A percentile compares a stretch with the other conserved stretches of the same genome.
Conservation (phyloP, 2,888 invertebrate genomes). For the Drosophila emarginata region DNA sequence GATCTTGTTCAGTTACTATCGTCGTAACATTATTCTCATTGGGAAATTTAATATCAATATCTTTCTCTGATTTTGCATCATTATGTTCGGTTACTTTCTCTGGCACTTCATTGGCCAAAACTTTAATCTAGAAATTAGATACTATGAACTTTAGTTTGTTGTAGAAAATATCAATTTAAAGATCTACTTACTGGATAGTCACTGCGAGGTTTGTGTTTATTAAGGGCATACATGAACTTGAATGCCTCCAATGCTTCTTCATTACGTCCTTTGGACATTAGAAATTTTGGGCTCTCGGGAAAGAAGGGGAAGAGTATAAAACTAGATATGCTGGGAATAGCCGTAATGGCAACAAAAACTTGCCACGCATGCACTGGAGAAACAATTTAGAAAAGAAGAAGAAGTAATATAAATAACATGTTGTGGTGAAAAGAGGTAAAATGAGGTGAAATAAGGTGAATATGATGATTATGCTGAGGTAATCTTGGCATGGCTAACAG, state of each 20-base stretch:
- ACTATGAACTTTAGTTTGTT: too few relatives aligned
- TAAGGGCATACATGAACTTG: conserved; percentile 85
- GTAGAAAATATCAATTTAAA: too few relatives aligned
- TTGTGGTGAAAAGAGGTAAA: too few relatives aligned
- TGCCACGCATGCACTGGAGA: conserved; percentile 72
- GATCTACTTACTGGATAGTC: conserved; percentile 85
- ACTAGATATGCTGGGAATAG: conserved; percentile 65
- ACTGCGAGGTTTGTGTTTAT: conserved; percentile 85
- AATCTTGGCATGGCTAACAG: background rate
- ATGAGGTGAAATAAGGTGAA: too few relatives aligned
- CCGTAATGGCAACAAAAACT: conserved; percentile 65
- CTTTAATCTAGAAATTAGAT: conserved; percentile 59
- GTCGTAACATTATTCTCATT: background rate
- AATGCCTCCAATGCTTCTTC: conserved; percentile 76
- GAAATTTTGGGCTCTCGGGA: conserved; percentile 80
- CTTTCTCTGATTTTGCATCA: background rate
- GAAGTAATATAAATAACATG: background rate
- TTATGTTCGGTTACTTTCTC: conserved; percentile 38
- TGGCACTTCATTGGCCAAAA: conserved; percentile 67
- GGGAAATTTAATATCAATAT: conserved; percentile 17
- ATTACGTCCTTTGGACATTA: conserved; percentile 79
- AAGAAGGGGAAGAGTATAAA: conserved; percentile 59
- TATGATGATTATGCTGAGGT: too few relatives aligned
- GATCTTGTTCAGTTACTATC: conserved; percentile 14
- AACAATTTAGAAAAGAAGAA: background rate